These are phyloP conservation scores for Nebria brevicollis DNA, from an alignment of 2,888 invertebrate genomes.

Conservation along the genomic window DNA sequence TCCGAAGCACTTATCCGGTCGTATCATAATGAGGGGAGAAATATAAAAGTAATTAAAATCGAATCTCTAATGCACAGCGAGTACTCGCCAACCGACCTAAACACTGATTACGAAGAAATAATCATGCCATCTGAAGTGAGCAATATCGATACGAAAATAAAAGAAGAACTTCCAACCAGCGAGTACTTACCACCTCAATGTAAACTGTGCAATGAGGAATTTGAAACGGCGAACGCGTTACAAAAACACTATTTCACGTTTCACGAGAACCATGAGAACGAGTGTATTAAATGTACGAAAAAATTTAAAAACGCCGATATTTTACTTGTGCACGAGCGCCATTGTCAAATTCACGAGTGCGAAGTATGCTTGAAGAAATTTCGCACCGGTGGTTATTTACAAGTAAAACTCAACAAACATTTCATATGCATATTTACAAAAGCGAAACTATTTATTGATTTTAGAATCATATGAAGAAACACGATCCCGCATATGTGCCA, in stretches of 20 bases:
- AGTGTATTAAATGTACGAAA: constrained; percentile 30
- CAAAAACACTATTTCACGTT: constrained; percentile 10
- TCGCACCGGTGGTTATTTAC: constrained; percentile 32
- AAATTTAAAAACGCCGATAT: constrained; percentile 35
- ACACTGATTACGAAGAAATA: constrained; percentile 37
- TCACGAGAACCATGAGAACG: not conserved
- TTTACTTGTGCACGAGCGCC: constrained; percentile 20
- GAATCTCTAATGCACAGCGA: constrained; percentile 29
- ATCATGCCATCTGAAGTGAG: constrained; percentile 13
- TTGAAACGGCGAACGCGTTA: constrained; percentile 21
- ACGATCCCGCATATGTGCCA: constrained; percentile 29
- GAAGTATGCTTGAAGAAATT: constrained; percentile 35
- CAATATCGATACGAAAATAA: not conserved
- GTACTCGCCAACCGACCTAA: constrained; percentile 33
- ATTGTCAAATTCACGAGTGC: constrained; percentile 38
- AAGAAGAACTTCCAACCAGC: constrained; percentile 6
- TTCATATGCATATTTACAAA: no score
- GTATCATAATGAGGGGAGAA: constrained; percentile 50
- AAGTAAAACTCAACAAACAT: not conserved
- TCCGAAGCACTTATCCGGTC: constrained; percentile 63
- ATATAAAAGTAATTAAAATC: constrained; percentile 40
- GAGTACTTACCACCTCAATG: constrained; percentile 16
- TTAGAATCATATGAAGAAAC: constrained; percentile 41
- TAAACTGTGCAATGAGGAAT: constrained; percentile 28
- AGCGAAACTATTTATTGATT: not conserved